These are phyloP conservation scores for Muscicapa striata DNA, from an alignment of 2,797 vertebrate genomes.

Conservation along the genomic window DNA sequence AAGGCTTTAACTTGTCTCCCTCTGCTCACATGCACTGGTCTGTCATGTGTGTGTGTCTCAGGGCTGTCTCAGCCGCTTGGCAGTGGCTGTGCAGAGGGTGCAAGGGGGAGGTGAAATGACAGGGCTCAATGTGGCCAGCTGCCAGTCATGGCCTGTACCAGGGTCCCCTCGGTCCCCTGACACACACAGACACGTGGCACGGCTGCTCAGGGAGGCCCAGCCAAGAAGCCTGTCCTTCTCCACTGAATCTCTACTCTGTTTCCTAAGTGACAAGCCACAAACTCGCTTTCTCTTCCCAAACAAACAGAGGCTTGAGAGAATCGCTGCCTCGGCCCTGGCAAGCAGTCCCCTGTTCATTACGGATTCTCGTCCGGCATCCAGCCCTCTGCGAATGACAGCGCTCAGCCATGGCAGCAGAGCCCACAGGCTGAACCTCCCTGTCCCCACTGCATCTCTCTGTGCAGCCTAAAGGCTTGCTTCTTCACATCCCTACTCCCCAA, in stretches of 20 bases:
- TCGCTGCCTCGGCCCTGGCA: slow-evolving; percentile 23
- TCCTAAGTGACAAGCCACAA: slow-evolving; percentile 67
- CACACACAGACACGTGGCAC: background rate
- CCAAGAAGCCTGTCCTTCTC: background rate
- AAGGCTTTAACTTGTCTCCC: background rate
- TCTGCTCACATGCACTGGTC: background rate
- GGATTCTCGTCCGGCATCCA: slow-evolving; percentile 14
- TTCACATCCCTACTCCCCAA: background rate
- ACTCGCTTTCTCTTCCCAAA: slow-evolving; percentile 77
- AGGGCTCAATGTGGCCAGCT: background rate
- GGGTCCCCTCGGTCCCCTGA: slow-evolving; percentile 41
- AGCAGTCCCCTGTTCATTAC: slow-evolving; percentile 47
- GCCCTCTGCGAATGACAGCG: background rate
- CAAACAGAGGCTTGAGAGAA: slow-evolving; percentile 75
- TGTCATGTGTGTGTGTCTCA: background rate
- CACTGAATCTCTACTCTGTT: slow-evolving; percentile 79
- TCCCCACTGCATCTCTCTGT: background rate
- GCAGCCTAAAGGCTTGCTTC: background rate
- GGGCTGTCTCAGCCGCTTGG: background rate
- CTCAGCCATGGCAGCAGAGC: background rate
- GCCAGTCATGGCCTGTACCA: slow-evolving; percentile 63
- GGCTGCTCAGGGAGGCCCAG: background rate
- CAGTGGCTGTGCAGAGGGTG: background rate
- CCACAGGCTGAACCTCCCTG: background rate
- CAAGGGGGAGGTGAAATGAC: background rate